These are phyloP conservation scores for Sebastes iracundus DNA, from an alignment of 2,797 vertebrate species.

Conservation along the genomic window DNA sequence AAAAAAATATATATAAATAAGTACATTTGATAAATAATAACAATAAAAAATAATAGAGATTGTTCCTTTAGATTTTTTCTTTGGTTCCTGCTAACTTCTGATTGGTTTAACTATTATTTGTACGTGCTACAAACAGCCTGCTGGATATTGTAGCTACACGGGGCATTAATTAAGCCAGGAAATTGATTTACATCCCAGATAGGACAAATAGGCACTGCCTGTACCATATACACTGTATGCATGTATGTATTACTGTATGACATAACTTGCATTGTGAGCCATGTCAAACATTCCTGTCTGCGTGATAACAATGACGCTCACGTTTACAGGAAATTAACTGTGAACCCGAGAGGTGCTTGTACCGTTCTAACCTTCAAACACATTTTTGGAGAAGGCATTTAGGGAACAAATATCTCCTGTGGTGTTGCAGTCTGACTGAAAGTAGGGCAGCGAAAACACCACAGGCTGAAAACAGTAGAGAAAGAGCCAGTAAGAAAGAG, in stretches of 20 bases:
- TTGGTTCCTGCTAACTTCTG: not conserved
- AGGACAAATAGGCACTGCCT: not conserved
- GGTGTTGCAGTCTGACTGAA: conserved; percentile 58
- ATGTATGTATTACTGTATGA: not conserved
- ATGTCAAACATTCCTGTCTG: not conserved
- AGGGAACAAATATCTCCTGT: conserved; percentile 41
- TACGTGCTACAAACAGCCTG: not conserved
- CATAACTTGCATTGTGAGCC: not conserved
- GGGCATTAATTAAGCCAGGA: not conserved
- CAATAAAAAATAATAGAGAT: too few relatives aligned
- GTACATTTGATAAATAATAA: too few relatives aligned
- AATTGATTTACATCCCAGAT: not conserved
- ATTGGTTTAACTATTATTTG: not conserved
- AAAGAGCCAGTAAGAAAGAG: conserved; percentile 28
- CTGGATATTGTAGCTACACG: not conserved
- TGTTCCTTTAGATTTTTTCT: not conserved
- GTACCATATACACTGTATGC: not conserved
- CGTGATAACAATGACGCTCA: not conserved
- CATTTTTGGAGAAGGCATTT: conserved; percentile 29
- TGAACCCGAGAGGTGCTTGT: not conserved
- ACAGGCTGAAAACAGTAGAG: conserved; percentile 38
- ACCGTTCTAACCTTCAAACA: conserved; percentile 12
- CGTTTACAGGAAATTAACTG: not conserved
- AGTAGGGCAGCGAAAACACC: conserved; percentile 66
- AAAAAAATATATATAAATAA: too few relatives aligned